Conservation (phyloP, 2,797 vertebrate species). For the Pyrocephalus nanus region DNA sequence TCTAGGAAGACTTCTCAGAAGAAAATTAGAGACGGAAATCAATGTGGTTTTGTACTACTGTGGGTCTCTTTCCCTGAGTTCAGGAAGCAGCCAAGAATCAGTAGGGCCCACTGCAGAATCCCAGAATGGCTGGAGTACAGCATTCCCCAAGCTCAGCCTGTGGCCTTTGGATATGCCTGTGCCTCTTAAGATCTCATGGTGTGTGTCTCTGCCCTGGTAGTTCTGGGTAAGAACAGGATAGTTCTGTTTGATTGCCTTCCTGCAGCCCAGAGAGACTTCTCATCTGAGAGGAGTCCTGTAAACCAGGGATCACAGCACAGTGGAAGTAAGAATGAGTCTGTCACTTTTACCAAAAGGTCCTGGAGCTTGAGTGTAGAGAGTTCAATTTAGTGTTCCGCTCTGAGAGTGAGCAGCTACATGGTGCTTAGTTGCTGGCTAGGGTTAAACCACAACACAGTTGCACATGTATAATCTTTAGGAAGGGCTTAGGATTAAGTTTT, state of each 20-base stretch:
- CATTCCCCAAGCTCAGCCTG: neutral
- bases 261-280: neutral
- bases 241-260: neutral
- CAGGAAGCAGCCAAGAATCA: neutral
- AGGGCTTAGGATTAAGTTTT: neutral
- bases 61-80: neutral
- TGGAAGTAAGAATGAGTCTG: neutral
- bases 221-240: neutral
- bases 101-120: neutral
- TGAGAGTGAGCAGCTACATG: accelerated
- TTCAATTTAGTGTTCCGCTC: neutral
- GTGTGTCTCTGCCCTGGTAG: neutral
- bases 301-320: neutral
- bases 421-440: neutral
- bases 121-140: neutral
- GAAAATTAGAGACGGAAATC: neutral
- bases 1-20: neutral
- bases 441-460: neutral
- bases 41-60: neutral
- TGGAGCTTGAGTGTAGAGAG: neutral
- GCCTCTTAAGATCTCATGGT: too few species aligned
- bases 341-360: neutral
- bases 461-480: neutral
- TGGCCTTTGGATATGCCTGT: accelerated
- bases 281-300: neutral